These are phyloP conservation scores for Xestia rhomboidea DNA, from an alignment of 2,888 invertebrate species.

Conservation along the genomic window DNA sequence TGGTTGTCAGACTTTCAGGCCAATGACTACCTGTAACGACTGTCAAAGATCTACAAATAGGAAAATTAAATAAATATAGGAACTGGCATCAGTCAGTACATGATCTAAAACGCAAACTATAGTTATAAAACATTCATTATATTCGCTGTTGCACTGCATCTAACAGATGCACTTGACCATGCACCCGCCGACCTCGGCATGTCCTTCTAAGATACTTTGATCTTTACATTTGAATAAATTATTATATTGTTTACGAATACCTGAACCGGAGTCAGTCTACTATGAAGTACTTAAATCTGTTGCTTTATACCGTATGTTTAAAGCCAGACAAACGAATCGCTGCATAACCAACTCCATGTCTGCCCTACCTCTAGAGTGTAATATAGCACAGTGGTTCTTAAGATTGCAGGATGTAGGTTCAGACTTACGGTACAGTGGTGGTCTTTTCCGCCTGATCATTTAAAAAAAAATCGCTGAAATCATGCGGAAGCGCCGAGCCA, in stretches of 20 bases:
- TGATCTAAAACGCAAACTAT: constrained; percentile 25
- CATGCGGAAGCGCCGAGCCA: too few species aligned
- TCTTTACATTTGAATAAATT: constrained; percentile 59
- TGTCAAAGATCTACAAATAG: too few species aligned
- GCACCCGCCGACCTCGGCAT: constrained; percentile 52
- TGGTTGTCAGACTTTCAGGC: too few species aligned
- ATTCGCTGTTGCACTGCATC: constrained; percentile 41
- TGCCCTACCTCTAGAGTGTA: too few species aligned
- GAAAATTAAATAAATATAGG: not conserved
- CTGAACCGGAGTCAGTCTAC: constrained; percentile 10
- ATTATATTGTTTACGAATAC: constrained; percentile 39
- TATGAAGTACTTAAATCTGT: constrained; percentile 1
- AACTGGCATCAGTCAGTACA: not conserved
- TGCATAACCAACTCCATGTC: too few species aligned
- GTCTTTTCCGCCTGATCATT: too few species aligned
- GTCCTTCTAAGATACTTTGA: constrained; percentile 60
- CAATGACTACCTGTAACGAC: too few species aligned
- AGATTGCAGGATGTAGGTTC: not conserved
- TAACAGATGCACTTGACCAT: constrained; percentile 45
- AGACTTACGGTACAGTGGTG: too few species aligned
- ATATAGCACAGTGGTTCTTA: not conserved
- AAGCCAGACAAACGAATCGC: not conserved
- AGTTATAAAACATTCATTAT: constrained; percentile 56
- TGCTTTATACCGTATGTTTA: not conserved
- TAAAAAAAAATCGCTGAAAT: too few species aligned